Percentiles rank a stretch among this genome's conserved stretches.
Evolutionary conservation across 23 tunicate genomes (phyloP).

Genomic region (Phallusia fumigata): DNA sequence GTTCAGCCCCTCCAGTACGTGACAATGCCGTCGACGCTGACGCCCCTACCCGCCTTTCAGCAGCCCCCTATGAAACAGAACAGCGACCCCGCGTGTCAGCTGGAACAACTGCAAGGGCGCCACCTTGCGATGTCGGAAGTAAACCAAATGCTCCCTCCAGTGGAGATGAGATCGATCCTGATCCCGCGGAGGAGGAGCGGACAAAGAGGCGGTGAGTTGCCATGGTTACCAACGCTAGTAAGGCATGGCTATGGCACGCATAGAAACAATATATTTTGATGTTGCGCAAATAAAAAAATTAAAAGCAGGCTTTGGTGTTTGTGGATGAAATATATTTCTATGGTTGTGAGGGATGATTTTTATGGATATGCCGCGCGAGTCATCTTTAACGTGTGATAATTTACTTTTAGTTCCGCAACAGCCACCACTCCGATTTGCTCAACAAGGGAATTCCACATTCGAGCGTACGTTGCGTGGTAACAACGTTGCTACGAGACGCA

Average conservation of each 20-base stretch:
- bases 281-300: too few species aligned
- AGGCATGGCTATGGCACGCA: too few species aligned
- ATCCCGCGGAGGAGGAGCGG: slow-evolving; percentile 29
- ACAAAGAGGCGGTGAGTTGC: slow-evolving; percentile 14
- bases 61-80: neutral
- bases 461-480: slow-evolving; percentile 50
- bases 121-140: slow-evolving; percentile 20
- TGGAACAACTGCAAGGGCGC: slow-evolving; percentile 11
- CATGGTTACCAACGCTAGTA: too few species aligned
- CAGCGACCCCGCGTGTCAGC: neutral
- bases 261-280: too few species aligned
- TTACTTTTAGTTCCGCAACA: neutral
- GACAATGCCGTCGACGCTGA: neutral
- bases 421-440: neutral
- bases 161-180: slow-evolving; percentile 17
- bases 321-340: too few species aligned
- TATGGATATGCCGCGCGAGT: too few species aligned
- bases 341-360: too few species aligned
- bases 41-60: neutral
- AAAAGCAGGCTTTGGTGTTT: too few species aligned
- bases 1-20: neutral
- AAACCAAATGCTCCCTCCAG: slow-evolving; percentile 16
- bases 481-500: slow-evolving; percentile 55
- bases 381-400: neutral
- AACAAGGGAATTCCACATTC: neutral